Evolutionary conservation across 2,888 invertebrate genomes (phyloP).

Genomic region (Andrena minutula): DNA sequence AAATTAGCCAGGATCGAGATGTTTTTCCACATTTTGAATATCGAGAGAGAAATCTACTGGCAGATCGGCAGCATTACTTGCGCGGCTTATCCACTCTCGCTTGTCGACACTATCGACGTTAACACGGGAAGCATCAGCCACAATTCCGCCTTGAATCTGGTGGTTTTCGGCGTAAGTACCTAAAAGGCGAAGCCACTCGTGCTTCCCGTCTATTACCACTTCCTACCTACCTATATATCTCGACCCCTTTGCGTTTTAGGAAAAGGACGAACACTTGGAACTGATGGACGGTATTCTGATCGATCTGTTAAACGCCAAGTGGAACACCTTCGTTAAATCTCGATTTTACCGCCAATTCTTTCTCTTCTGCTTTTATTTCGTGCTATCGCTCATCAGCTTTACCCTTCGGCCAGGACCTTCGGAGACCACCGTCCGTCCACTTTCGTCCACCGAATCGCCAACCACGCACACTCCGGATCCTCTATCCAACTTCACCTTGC

Average conservation of each 20-base stretch:
- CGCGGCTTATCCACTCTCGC: constrained; percentile 97
- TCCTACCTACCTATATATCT: too few relatives aligned
- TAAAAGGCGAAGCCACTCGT: too few relatives aligned
- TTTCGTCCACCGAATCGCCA: neutral
- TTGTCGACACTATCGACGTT: constrained; percentile 97
- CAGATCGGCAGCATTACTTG: constrained; percentile 98
- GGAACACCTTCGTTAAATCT: constrained; percentile 98
- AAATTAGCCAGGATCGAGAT: constrained; percentile 97
- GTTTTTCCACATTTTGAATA: constrained; percentile 98
- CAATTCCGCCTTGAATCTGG: constrained; percentile 97
- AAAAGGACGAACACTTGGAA: constrained; percentile 97
- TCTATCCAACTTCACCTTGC: neutral
- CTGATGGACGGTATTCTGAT: constrained; percentile 97
- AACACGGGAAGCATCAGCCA: constrained; percentile 97
- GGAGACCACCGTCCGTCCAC: constrained; percentile 7
- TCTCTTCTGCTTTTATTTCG: constrained; percentile 95
- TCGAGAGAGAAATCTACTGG: constrained; percentile 99
- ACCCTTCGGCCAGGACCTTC: constrained; percentile 94
- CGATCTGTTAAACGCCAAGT: constrained; percentile 97
- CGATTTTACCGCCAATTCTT: constrained; percentile 96
- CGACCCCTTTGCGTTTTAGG: constrained; percentile 87
- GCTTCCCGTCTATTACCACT: too few relatives aligned
- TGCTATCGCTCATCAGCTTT: constrained; percentile 95
- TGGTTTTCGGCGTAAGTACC: constrained; percentile 97
- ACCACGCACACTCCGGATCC: neutral